Evolutionary conservation across 64 coral and sea anemone genomes (phyloP), one percentile per base, ranked within the genome.

Genomic region (Pachyseris speciosa): DNA sequence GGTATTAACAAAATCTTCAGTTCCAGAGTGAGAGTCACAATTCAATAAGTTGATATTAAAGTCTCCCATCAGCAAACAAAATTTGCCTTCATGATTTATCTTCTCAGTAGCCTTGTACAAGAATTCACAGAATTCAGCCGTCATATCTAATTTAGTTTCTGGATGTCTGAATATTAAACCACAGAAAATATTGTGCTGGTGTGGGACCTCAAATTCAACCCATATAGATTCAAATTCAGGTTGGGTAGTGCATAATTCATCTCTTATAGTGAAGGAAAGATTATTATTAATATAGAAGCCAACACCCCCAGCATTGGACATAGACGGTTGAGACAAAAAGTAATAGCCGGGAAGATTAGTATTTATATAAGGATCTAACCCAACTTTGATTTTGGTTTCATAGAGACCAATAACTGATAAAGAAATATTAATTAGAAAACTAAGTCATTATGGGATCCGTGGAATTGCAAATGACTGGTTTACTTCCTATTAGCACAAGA

Each of bases 101-200:
- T 71, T 84, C 22, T 91, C 89, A 72, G 44, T 84, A 19, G 16
- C 58, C 17, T 47, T 58, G 30, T 91, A 83, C 37, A 91, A 40
- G 44, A 59, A 37, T 32, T 69, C 31, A 30, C 37, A 7, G 2
- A 16, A 25, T 9, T 42, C 22, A 80, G 39, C 27, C 53, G 41
- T 45, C 38, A 91, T 41, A 31, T 91, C 84, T 58, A 9, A 48
- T 40, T 83, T 58, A 58, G 19, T 3, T 2, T 76, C 29, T 48
- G 89, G 89, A 84, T 91, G 89, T 55, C 89, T 91, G 36, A 84
- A 91, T 52, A 91, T 58, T 48, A 91, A 45, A 16, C 77, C 89
- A 91, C 89, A 91, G 12, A 91, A 11, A 71, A 91, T 91, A 70
- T 91, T 83, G 29, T 53, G 60, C 61, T 91, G 61, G 7, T 20